Conservation (phyloP, 2,113 vertebrate genomes). For the Muntiacus reevesi region DNA sequence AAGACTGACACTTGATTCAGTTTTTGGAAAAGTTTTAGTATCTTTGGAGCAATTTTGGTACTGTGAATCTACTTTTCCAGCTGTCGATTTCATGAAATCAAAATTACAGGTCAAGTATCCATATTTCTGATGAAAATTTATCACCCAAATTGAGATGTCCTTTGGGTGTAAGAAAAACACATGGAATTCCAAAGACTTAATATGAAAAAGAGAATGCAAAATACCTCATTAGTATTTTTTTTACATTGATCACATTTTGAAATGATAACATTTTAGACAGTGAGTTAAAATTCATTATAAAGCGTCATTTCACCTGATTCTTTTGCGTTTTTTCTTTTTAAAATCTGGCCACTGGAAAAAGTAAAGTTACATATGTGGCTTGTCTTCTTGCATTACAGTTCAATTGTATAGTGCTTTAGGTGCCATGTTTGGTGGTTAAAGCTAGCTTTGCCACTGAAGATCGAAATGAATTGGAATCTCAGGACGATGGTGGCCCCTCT, state of each 20-base stretch:
- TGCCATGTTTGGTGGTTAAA: background rate
- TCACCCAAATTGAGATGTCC: background rate
- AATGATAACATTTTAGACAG: background rate
- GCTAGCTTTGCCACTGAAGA: slow-evolving; percentile 24
- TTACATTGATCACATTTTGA: background rate
- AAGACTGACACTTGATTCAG: background rate
- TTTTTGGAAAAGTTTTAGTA: background rate
- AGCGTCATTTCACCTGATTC: background rate
- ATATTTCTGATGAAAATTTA: slow-evolving; percentile 20
- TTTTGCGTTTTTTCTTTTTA: background rate
- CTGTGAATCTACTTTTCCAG: background rate
- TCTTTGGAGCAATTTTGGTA: background rate
- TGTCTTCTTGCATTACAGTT: background rate
- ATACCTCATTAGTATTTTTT: background rate
- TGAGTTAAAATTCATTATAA: background rate
- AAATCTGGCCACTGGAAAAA: background rate
- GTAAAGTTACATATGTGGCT: background rate
- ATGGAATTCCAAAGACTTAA: slow-evolving; percentile 34
- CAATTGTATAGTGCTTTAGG: background rate
- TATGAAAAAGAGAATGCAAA: background rate
- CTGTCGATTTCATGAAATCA: slow-evolving; percentile 2
- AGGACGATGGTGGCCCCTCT: background rate
- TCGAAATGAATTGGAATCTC: background rate
- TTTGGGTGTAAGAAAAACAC: background rate
- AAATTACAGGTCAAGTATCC: background rate